Percentiles rank a stretch among this genome's conserved stretches.
Evolutionary conservation across 2,888 invertebrate species (phyloP).

Genomic region (Anoplius nigerrimus): DNA sequence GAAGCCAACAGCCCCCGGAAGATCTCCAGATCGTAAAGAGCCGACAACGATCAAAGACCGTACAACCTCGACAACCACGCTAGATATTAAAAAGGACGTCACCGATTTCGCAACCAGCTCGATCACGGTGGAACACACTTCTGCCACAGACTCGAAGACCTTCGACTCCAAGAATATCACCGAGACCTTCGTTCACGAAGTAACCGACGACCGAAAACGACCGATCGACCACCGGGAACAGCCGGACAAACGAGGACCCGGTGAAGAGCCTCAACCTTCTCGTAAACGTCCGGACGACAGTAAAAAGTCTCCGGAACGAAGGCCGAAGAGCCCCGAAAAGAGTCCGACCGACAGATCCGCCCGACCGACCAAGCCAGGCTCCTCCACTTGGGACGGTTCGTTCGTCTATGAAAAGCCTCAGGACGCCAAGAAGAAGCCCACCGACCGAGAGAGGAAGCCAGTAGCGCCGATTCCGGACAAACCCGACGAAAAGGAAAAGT

Average conservation of each 20-base stretch:
- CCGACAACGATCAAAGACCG: conserved; percentile 8
- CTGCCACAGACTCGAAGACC: conserved; percentile 50
- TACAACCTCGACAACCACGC: too few species aligned
- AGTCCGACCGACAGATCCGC: conserved; percentile 42
- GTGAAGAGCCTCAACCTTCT: conserved; percentile 7
- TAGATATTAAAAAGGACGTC: too few species aligned
- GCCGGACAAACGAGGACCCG: neutral
- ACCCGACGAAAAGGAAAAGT: too few species aligned
- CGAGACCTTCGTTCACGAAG: conserved; percentile 58
- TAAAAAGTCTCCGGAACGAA: too few species aligned
- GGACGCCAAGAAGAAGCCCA: conserved; percentile 27
- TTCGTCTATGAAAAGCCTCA: conserved; percentile 61
- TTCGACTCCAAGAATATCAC: conserved; percentile 58
- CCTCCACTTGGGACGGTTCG: conserved; percentile 68
- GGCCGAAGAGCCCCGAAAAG: conserved; percentile 29
- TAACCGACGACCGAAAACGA: conserved; percentile 56
- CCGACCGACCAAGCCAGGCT: conserved; percentile 63
- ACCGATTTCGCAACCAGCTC: conserved; percentile 42
- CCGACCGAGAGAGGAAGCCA: too few species aligned
- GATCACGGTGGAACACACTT: conserved; percentile 46
- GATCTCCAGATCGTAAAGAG: conserved; percentile 9
- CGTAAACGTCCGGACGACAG: neutral
- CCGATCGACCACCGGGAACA: conserved; percentile 32
- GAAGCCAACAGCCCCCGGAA: conserved; percentile 39
- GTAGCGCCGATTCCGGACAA: neutral